Evolutionary conservation across 2,797 vertebrate species (phyloP), one percentile per base, ranked within the genome.

Genomic region (Esox lucius): DNA sequence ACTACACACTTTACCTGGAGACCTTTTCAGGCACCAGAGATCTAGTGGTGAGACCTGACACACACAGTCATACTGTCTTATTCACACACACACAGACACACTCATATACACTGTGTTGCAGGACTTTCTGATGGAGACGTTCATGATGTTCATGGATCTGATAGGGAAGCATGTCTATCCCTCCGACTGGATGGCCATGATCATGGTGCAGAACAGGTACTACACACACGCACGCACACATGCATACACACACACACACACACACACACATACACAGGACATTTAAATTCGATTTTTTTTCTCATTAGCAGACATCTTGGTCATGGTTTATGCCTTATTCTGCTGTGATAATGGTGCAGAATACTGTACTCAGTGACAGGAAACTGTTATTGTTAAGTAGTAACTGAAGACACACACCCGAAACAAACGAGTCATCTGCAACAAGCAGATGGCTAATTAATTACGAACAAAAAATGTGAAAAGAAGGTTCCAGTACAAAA

Each of bases 121-220:
- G 98, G 97, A 98, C 89, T 98, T 98, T 90, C 76, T 99, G 87
- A 99, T 99, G 97, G 97, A 98, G 88, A 97, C 97, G 0, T 98
- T 98, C 90, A 91, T 98, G 49, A 94, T 98, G 90, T 98, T 99
- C 87, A 98, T 94, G 87, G 97, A 98, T 73, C 94, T 98, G 75
- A 98, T 98, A 70, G 95, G 96, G 75, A 97, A 97, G 84, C 97
- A 97, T 0, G 98, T 98, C 78, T 98, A 98, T 75, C 96, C 96
- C 0, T 94, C 92, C 0, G 97, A 98, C 84, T 99, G 98, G 98
- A 96, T 98, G 93, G 96, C 96, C 7, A 99, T 98, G 97, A 98
- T 97, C 87, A 97, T 99, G 97, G 96, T 97, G 64, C 98, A 99
- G 90, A 99, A 99, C 95, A 97, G 96, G 98, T 99, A 89, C 82